Evolutionary conservation across 2,113 vertebrate species (phyloP), one percentile per base, ranked within the genome.

Genomic region (Rattus norvegicus): DNA sequence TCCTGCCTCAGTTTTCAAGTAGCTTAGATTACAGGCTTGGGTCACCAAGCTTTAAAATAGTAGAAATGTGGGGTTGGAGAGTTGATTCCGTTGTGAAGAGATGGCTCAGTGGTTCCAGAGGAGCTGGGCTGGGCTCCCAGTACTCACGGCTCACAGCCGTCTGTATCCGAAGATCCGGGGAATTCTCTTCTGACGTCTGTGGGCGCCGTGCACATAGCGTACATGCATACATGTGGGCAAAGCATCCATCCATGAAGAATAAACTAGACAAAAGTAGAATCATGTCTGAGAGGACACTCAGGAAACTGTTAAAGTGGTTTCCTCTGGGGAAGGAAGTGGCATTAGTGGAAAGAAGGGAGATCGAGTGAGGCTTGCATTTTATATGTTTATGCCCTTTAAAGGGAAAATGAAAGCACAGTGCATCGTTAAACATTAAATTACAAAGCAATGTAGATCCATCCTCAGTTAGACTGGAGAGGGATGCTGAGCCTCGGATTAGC

Each of bases 281-380:
- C 39, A 12, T 65, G 91, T 96, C 72, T 93, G 67, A 93, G 70
- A 97, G 61, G 73, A 89, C 63, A 28, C 91, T 94, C 61, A 39
- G 59, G 83, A 94, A 92, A 69, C 91, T 91, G 92, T 87, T 93
- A 43, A 79, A 83, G 93, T 83, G 94, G 93, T 97, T 98, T 96
- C 95, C 96, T 91, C 49, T 69, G 87, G 73, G 92, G 95, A 95
- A 97, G 96, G 96, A 97, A 97, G 91, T 97, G 95, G 97, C 52
- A 43, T 90, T 79, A 81, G 69, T 61, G 84, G 94, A 73, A 19
- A 7, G 54, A 9, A 56, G 54, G 49, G 36, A 65, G 92, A 24
- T 87, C 33, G n/a, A 88, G 65, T 3, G 13, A 89, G 54, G 92
- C 28, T 80, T 49, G 72, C 70, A 85, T 63, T 85, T 95, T 87